Evolutionary conservation across 2,113 vertebrate genomes (phyloP).

Genomic region (Lamprotornis superbus): DNA sequence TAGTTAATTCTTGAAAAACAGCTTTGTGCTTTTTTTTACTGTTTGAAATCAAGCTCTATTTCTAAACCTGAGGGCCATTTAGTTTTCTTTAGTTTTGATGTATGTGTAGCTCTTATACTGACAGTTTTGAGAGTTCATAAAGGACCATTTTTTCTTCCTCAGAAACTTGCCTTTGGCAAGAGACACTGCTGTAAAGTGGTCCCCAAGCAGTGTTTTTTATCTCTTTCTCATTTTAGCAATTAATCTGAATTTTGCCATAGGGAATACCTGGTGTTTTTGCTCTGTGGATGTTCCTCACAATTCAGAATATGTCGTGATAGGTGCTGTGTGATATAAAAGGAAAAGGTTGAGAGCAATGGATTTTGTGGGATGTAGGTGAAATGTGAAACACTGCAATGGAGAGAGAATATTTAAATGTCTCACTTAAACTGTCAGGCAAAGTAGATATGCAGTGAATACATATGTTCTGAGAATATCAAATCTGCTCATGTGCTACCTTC

Average conservation of each 20-base stretch:
- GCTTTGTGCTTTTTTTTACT: neutral
- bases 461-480: slow-evolving; percentile 31
- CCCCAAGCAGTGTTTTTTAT: neutral
- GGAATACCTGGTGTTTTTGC: neutral
- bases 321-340: neutral
- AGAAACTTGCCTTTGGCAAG: slow-evolving; percentile 17
- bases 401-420: slow-evolving; percentile 37
- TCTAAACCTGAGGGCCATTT: neutral
- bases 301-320: neutral
- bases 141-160: neutral
- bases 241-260: neutral
- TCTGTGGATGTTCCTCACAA: neutral
- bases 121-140: neutral
- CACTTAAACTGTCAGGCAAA: slow-evolving; percentile 38
- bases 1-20: neutral
- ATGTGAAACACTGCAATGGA: neutral
- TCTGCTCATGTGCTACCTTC: slow-evolving; percentile 33
- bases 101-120: neutral
- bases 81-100: neutral
- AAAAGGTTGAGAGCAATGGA: neutral
- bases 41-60: neutral
- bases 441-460: slow-evolving; percentile 13
- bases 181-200: neutral
- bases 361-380: slow-evolving; percentile 9
- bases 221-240: slow-evolving; percentile 15